Conservation (phyloP, 2,113 vertebrate genomes). For the Tachycineta bicolor region DNA sequence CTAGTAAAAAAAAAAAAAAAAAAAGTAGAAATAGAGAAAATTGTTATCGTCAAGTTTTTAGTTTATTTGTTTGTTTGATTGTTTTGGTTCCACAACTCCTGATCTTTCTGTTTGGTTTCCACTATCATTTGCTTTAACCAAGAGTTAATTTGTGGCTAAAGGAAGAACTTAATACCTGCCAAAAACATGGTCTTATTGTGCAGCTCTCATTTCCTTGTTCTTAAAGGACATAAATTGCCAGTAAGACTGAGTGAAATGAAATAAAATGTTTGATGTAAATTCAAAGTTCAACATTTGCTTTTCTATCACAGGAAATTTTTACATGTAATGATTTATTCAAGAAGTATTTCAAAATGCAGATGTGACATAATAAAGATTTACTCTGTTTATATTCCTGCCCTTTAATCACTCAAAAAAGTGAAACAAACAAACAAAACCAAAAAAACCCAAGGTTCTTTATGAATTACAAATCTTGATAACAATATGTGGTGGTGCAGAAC, state of each 20-base stretch:
- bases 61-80: not conserved
- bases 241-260: not conserved
- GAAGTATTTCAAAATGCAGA: not conserved
- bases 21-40: not conserved
- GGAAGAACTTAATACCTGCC: not conserved
- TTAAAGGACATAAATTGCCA: not conserved
- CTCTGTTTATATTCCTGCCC: not conserved
- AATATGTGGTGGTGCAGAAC: too few species aligned
- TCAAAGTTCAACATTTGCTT: not conserved
- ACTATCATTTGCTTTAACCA: not conserved
- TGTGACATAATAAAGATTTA: not conserved
- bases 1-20: not conserved
- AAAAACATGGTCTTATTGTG: not conserved
- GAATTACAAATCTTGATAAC: not conserved
- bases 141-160: not conserved
- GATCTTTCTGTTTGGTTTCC: not conserved
- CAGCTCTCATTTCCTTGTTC: not conserved
- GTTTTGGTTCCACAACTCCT: not conserved
- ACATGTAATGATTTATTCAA: not conserved
- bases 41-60: not conserved
- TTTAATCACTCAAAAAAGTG: not conserved
- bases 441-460: not conserved
- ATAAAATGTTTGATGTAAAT: not conserved
- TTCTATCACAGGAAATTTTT: not conserved
- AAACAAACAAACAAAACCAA: not conserved